These are phyloP conservation scores for Steinernema khuongi DNA, from an alignment of 1,140 invertebrate species.

Conservation along the genomic window DNA sequence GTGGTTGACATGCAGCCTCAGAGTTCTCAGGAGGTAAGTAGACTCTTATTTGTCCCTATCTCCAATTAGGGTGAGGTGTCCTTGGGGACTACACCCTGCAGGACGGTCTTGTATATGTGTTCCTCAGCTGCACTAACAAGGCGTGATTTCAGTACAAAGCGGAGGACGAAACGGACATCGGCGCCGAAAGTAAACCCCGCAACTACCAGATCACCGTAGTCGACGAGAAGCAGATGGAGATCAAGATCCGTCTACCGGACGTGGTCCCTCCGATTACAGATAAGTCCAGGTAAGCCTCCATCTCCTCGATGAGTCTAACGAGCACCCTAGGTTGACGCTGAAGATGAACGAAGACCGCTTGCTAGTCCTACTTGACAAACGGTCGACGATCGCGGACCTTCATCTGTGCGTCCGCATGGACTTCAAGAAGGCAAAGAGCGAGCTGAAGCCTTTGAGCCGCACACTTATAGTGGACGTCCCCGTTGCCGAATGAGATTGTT, in stretches of 20 bases:
- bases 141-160: not conserved
- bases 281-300: not conserved
- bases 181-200: not conserved
- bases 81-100: too few species aligned
- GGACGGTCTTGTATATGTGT: too few species aligned
- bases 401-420: slow-evolving; percentile 4
- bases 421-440: not conserved
- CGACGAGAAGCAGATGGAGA: not conserved
- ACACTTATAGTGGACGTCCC: not conserved
- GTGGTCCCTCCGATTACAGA: not conserved
- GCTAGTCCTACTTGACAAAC: not conserved
- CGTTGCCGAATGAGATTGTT: not conserved
- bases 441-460: not conserved
- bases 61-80: too few species aligned
- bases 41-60: too few species aligned
- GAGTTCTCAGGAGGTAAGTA: not conserved
- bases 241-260: not conserved
- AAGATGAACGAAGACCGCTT: not conserved
- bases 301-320: too few species aligned
- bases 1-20: not conserved
- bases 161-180: not conserved
- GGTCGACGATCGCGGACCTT: not conserved
- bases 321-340: not conserved
- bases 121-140: too few species aligned
- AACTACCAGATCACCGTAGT: not conserved